Conservation (phyloP, 2,888 invertebrate species). For the Azorinus chamasolen region DNA sequence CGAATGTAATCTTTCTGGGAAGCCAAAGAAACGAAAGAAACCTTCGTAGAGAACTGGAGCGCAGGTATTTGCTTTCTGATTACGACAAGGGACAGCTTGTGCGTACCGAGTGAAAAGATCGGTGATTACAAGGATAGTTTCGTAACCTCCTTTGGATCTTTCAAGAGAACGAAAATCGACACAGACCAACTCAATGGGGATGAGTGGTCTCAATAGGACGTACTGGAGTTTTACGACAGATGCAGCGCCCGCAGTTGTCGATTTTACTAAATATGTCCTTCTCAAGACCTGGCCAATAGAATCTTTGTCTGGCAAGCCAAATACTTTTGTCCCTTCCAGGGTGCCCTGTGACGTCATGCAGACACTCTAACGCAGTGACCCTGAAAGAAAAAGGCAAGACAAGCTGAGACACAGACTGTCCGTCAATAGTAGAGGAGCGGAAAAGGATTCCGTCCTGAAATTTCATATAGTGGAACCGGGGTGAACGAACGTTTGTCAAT, state of each 20-base stretch:
- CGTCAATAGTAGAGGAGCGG: no score
- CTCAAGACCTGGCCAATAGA: constrained; percentile 14
- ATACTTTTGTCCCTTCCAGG: constrained; percentile 18
- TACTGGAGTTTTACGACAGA: constrained; percentile 16
- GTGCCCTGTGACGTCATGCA: constrained; percentile 18
- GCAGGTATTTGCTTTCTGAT: constrained; percentile 46
- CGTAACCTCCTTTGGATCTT: constrained; percentile 30
- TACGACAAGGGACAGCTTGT: constrained; percentile 38
- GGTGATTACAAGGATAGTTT: constrained; percentile 51
- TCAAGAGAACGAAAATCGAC: constrained; percentile 53
- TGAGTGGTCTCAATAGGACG: constrained; percentile 14
- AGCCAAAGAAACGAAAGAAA: constrained; percentile 44
- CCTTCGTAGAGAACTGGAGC: constrained; percentile 49
- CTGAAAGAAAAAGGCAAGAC: constrained; percentile 1
- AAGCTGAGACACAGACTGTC: neutral
- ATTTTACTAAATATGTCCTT: neutral
- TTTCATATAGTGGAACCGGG: no score
- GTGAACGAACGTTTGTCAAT: no score
- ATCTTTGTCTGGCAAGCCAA: constrained; percentile 9
- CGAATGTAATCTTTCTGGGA: no score
- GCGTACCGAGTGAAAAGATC: constrained; percentile 58
- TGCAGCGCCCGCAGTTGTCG: constrained; percentile 22
- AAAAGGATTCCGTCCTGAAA: no score
- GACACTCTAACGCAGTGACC: neutral
- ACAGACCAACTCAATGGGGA: constrained; percentile 50